Evolutionary conservation across 2,888 invertebrate species (phyloP).

Genomic region (Luffia ferchaultella): DNA sequence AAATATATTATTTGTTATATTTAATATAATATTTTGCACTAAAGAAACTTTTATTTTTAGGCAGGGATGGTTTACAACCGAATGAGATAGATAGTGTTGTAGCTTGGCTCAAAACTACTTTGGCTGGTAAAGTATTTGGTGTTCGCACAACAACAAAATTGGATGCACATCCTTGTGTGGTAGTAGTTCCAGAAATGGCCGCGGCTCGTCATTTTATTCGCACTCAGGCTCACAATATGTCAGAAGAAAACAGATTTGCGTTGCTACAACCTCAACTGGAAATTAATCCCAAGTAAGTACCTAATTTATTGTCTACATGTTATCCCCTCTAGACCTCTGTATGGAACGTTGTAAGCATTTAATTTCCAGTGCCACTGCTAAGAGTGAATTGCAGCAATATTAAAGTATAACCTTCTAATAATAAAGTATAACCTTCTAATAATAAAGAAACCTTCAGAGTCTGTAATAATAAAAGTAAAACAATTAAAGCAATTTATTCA

Average conservation of each 20-base stretch:
- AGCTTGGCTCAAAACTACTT: constrained; percentile 77
- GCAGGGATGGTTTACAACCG: constrained; percentile 73
- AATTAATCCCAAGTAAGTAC: constrained; percentile 86
- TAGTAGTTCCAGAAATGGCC: constrained; percentile 97
- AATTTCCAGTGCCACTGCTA: no score
- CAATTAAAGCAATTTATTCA: no score
- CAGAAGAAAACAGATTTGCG: constrained; percentile 86
- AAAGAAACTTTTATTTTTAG: constrained; percentile 20
- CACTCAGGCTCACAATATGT: constrained; percentile 82
- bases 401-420: no score
- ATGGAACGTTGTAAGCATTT: no score
- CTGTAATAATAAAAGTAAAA: no score
- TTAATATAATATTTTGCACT: constrained; percentile 1
- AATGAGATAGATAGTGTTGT: constrained; percentile 81
- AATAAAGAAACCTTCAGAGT: no score
- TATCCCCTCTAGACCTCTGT: no score
- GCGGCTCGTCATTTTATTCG: constrained; percentile 94
- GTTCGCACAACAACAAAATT: constrained; percentile 86
- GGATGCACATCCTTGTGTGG: constrained; percentile 91
- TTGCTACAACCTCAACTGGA: constrained; percentile 92
- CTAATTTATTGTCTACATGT: no score
- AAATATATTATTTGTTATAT: background rate
- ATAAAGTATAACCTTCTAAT: no score
- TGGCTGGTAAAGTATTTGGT: constrained; percentile 82
- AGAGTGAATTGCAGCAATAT: no score